These are phyloP conservation scores for Epizoanthus scotinus DNA, from an alignment of 92 coral and sea anemone species.

Conservation along the genomic window DNA sequence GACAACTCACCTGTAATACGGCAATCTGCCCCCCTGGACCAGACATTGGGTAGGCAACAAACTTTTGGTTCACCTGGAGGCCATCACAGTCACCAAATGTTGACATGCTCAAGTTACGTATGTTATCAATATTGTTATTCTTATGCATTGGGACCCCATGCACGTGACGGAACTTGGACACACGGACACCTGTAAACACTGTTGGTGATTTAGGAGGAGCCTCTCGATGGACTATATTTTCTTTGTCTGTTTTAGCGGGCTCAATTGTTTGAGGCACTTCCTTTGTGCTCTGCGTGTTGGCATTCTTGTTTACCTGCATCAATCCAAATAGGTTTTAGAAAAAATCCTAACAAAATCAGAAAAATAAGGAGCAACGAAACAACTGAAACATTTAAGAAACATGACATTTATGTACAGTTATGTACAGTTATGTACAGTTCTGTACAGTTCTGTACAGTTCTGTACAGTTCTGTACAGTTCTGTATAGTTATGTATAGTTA, in stretches of 20 bases:
- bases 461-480: no score
- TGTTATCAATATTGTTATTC: constrained; percentile 89
- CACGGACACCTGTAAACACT: constrained; percentile 70
- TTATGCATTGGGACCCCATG: constrained; percentile 85
- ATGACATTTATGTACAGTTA: no score
- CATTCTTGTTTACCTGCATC: not conserved
- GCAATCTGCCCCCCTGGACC: constrained; percentile 98
- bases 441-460: no score
- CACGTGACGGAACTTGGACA: constrained; percentile 88
- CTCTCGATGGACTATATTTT: constrained; percentile 35
- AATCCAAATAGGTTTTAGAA: no score
- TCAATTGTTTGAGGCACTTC: not conserved
- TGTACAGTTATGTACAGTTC: no score
- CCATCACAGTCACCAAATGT: constrained; percentile 93
- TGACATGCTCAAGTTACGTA: constrained; percentile 87
- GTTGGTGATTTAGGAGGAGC: constrained; percentile 50
- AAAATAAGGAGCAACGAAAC: no score
- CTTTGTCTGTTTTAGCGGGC: not conserved
- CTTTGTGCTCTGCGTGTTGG: not conserved
- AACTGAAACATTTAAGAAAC: no score
- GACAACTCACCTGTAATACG: constrained; percentile 72
- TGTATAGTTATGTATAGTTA: no score
- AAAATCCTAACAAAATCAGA: no score
- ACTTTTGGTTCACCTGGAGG: constrained; percentile 79
- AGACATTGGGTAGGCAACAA: constrained; percentile 76